Base-by-base conservation (phyloP, 2,113 vertebrate genomes). In the Ctenomys sociabilis region DNA sequence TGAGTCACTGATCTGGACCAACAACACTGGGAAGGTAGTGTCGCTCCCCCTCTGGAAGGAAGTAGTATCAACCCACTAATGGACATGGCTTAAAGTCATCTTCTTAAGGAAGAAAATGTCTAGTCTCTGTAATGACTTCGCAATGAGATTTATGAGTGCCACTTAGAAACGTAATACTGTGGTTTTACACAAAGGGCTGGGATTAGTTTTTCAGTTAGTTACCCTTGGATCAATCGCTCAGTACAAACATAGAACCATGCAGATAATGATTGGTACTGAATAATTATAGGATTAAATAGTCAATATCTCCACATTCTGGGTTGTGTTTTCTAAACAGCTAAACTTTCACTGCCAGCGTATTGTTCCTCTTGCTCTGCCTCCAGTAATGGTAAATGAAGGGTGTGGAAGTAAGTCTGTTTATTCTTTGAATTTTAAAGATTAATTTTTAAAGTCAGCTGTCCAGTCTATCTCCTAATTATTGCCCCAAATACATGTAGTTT, bases 271-370 rank as follows among this genome's bases (percentile, higher is more conserved):
- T 80, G 54, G 30, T 94, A 49, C 35, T 75, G 49, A 93, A 54
- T 63, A 40, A 52, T 12, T 72, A 12, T 66, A 73, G 22, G 70
- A 82, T 86, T 63, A 91, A 61, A 84, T 61, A 85, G 84, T 88
- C 22, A 37, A 1, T 90, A 8, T 87, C 61, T 86, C 49, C 52
- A 83, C 68, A 85, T 45, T 11, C 54, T 90, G 54, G 5, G 14
- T 59, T 78, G 12, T 54, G 10, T 86, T 92, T 81, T 28, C 63
- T 90, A 83, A 85, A 96, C n/a, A 49, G 52, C 26, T 95, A n/a
- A 73, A 85, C 3, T n/a, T 87, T 78, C 54, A 26, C 24, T 63
- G 7, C 22, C 57, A 70, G 37, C 26, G 35, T 81, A 81, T 80
- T 73, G 3, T 90, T 90, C 12, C 8, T 90, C 11, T 92, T 90